Evolutionary conservation across 1,140 invertebrate genomes (phyloP).

Genomic region (Lucilia sericata): DNA sequence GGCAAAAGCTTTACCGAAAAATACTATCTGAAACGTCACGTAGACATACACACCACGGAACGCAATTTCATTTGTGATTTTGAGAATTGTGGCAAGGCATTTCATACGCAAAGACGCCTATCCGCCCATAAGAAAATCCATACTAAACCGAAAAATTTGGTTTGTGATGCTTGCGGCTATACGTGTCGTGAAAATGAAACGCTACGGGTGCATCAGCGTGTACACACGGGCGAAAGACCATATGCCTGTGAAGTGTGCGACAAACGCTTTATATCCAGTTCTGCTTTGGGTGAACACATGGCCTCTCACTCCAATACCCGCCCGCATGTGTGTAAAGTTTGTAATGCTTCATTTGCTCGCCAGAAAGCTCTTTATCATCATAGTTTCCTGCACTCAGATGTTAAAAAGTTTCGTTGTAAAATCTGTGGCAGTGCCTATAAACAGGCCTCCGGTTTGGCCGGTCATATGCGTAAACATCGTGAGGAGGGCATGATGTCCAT

Average conservation of each 20-base stretch:
- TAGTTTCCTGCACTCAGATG: constrained; percentile 57
- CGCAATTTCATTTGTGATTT: constrained; percentile 57
- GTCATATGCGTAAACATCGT: constrained; percentile 67
- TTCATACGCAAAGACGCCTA: constrained; percentile 57
- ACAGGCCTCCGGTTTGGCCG: constrained; percentile 60
- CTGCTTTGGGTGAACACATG: constrained; percentile 70
- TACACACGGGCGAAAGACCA: constrained; percentile 82
- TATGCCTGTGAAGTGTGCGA: constrained; percentile 78
- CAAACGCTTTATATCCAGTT: constrained; percentile 80
- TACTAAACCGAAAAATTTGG: constrained; percentile 61
- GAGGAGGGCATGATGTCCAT: constrained; percentile 21
- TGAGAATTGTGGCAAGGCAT: constrained; percentile 58
- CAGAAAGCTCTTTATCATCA: constrained; percentile 76
- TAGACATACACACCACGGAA: constrained; percentile 50
- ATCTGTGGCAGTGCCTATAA: constrained; percentile 54
- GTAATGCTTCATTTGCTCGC: constrained; percentile 84
- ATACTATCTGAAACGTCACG: constrained; percentile 58
- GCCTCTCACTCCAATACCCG: constrained; percentile 86
- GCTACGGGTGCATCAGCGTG: constrained; percentile 37
- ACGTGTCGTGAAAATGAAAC: constrained; percentile 69
- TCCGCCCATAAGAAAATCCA: constrained; percentile 57
- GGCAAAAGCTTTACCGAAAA: constrained; percentile 57
- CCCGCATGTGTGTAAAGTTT: constrained; percentile 80
- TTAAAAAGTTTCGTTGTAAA: constrained; percentile 61
- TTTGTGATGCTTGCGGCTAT: constrained; percentile 34